phyloP scores from a whole-genome alignment of 2,888 invertebrate genomes.

The Subacronicta megacephala region DNA sequence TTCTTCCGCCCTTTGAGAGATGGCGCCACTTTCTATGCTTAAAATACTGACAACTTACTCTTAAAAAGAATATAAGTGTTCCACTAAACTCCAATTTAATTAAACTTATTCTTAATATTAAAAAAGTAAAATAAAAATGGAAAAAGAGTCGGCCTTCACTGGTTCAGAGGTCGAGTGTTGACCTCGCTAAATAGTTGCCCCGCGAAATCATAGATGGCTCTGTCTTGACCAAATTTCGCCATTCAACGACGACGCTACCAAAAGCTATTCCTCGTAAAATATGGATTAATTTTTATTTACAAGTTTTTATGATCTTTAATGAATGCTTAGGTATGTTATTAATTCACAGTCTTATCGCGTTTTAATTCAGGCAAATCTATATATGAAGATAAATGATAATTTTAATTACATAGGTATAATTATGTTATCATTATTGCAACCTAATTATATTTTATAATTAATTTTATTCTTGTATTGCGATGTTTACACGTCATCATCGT shows the following conservation, averaged over 20 bases:
- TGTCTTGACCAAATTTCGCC: conserved; percentile 36
- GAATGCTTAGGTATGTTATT: conserved; percentile 7
- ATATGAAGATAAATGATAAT: conserved; percentile 5
- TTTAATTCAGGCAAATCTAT: conserved; percentile 24
- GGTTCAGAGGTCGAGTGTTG: conserved; percentile 27
- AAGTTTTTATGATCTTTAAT: neutral
- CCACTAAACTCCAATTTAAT: neutral
- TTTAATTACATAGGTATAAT: conserved; percentile 12
- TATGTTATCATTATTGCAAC: neutral
- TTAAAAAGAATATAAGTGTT: neutral
- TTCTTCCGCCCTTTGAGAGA: conserved; percentile 74
- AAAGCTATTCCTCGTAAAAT: conserved; percentile 10
- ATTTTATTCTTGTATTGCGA: neutral
- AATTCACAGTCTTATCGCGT: conserved; percentile 21
- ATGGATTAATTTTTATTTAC: conserved; percentile 4
- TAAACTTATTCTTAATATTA: neutral
- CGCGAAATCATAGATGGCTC: conserved; percentile 70
- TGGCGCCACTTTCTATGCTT: conserved; percentile 63
- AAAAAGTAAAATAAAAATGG: conserved; percentile 2
- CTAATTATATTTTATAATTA: conserved; percentile 2
- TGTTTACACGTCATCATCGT: conserved; percentile 3
- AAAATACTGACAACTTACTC: neutral
- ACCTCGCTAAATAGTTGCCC: conserved; percentile 58
- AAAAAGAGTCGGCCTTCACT: neutral
- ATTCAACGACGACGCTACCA: conserved; percentile 1